Conservation (phyloP, 2,888 invertebrate species). For the Subacronicta megacephala region DNA sequence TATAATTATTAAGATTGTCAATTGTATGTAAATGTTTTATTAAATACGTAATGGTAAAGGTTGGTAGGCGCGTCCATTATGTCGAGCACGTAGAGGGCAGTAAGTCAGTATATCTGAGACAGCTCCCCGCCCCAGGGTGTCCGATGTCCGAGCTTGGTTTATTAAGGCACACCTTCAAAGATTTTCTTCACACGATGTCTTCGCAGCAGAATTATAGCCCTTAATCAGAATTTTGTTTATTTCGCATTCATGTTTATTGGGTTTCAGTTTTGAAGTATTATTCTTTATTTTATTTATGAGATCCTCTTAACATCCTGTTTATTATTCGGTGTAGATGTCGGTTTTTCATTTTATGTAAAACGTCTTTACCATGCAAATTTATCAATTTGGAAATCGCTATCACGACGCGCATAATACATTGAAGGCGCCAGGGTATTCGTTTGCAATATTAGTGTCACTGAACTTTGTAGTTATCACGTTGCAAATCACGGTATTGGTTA, state of each 20-base stretch:
- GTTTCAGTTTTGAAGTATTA: slow-evolving; percentile 58
- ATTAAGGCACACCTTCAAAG: slow-evolving; percentile 72
- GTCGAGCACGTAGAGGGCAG: slow-evolving; percentile 52
- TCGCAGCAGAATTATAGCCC: slow-evolving; percentile 71
- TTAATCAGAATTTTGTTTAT: slow-evolving; percentile 67
- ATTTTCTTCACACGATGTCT: slow-evolving; percentile 72
- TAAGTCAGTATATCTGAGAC: slow-evolving; percentile 69
- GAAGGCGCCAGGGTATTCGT: slow-evolving; percentile 19
- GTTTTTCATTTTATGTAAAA: slow-evolving; percentile 18
- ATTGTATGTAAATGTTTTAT: slow-evolving; percentile 52
- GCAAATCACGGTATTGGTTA: slow-evolving; percentile 64
- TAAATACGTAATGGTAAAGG: slow-evolving; percentile 52
- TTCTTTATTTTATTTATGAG: slow-evolving; percentile 45
- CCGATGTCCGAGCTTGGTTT: slow-evolving; percentile 73
- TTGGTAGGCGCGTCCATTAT: slow-evolving; percentile 45
- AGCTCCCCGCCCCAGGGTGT: slow-evolving; percentile 74
- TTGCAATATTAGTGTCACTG: slow-evolving; percentile 46
- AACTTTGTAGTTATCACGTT: slow-evolving; percentile 61
- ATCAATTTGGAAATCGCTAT: slow-evolving; percentile 27
- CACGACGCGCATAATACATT: slow-evolving; percentile 20
- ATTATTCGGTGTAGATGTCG: slow-evolving; percentile 9
- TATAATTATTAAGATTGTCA: slow-evolving; percentile 45
- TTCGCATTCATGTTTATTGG: slow-evolving; percentile 64
- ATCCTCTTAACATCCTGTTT: slow-evolving; percentile 24
- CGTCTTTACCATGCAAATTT: slow-evolving; percentile 13